Evolutionary conservation across 92 coral and sea anemone genomes (phyloP).

Genomic region (Zoanthus solanderi): DNA sequence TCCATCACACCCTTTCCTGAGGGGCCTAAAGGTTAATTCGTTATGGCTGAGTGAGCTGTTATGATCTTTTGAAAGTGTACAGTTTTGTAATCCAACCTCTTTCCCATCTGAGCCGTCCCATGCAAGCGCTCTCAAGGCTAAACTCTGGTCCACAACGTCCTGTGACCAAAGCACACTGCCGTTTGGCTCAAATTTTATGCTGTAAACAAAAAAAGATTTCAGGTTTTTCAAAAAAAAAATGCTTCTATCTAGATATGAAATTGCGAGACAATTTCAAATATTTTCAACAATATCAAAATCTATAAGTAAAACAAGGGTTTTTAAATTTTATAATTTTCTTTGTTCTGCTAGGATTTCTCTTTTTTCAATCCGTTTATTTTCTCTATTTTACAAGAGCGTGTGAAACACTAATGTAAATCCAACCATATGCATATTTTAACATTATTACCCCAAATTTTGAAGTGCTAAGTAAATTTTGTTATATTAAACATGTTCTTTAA

Average conservation of each 20-base stretch:
- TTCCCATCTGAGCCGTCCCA: slow-evolving; percentile 59
- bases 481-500: too few species aligned
- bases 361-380: too few species aligned
- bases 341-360: too few species aligned
- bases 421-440: too few species aligned
- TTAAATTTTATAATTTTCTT: too few species aligned
- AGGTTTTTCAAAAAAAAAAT: not conserved
- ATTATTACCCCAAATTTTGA: too few species aligned
- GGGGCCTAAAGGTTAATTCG: not conserved
- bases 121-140: not conserved
- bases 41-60: slow-evolving; percentile 31
- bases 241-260: not conserved
- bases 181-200: slow-evolving; percentile 34
- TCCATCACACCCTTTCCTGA: slow-evolving; percentile 18
- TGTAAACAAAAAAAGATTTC: not conserved
- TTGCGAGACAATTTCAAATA: too few species aligned
- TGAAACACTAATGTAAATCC: too few species aligned
- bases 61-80: slow-evolving; percentile 37
- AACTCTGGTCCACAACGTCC: not conserved
- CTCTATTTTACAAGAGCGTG: too few species aligned
- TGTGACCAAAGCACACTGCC: slow-evolving; percentile 7
- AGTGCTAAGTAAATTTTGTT: too few species aligned
- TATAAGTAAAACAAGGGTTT: too few species aligned
- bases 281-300: too few species aligned
- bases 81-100: slow-evolving; percentile 17